Evolutionary conservation across 2,113 vertebrate genomes (phyloP), one percentile per base, ranked within the genome.

Genomic region (Octodon degus): DNA sequence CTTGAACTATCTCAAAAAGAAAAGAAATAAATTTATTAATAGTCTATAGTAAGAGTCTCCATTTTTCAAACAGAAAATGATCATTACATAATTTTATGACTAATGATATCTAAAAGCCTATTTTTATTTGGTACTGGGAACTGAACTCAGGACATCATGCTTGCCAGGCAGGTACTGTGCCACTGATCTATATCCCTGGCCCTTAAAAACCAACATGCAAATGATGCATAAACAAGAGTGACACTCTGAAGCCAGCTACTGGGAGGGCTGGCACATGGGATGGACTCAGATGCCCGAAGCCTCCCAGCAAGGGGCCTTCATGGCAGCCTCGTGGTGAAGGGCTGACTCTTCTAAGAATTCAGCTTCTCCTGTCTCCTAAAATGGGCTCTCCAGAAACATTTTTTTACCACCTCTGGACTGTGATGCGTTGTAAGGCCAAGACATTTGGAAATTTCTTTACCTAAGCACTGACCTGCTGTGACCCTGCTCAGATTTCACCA

Each of bases 31-130:
- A 55, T 55, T 53, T 11, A 55, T 55, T 14, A 55, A 55, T 16
- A 82, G 65, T 68, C 55, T 25, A 62, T 1, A 80, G 37, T 30
- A 80, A 85, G n/a, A 80, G 9, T 65, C 20, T 89, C 67, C 53
- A 60, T 37, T 89, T 91, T 77, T 65, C 83, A 84, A 90, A 92
- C 82, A 92, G 58, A 47, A 93, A 86, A 80, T 53, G 9, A 84
- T n/a, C 81, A 74, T n/a, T 72, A n/a, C 25, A 74, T 65, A 93
- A 91, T 82, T 53, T 19, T 50, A 30, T 30, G 62, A 93, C 70
- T 24, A 89, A 24, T 32, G 30, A 32, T 16, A 70, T 77, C 90
- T 80, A 84, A 83, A 83, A 81, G 47, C 7, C 20, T 70, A 86
- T 58, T 58, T 58, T 58, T 58, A 58, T 58, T 58, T 19, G 55